Conservation (phyloP, 2,888 invertebrate species). For the Cephus runcator region DNA sequence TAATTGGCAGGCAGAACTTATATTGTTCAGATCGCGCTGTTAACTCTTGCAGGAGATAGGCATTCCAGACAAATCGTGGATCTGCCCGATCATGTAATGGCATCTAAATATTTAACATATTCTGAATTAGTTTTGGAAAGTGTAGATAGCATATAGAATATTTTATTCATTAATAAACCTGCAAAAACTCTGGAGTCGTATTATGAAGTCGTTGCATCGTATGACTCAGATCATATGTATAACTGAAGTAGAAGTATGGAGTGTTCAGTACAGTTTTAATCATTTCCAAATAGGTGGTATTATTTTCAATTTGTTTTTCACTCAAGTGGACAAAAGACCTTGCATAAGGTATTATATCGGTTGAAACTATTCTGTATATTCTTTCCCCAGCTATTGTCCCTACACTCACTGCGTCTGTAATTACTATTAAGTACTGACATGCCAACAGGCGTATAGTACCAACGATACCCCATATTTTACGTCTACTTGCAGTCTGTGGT, state of each 20-base stretch:
- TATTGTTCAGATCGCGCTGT: slow-evolving; percentile 78
- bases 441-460: slow-evolving; percentile 87
- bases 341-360: slow-evolving; percentile 88
- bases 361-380: slow-evolving; percentile 81
- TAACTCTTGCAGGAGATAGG: slow-evolving; percentile 80
- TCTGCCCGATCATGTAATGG: slow-evolving; percentile 85
- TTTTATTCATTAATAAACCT: slow-evolving; percentile 62
- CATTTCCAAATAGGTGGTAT: slow-evolving; percentile 87
- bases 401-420: slow-evolving; percentile 83
- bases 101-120: slow-evolving; percentile 67
- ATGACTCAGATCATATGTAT: slow-evolving; percentile 93
- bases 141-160: background rate
- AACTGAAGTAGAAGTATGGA: slow-evolving; percentile 93
- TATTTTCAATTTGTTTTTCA: slow-evolving; percentile 84
- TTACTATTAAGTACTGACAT: slow-evolving; percentile 88
- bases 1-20: slow-evolving; percentile 86
- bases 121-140: slow-evolving; percentile 9
- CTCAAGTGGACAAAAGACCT: slow-evolving; percentile 87
- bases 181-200: slow-evolving; percentile 84
- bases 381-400: slow-evolving; percentile 85
- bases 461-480: slow-evolving; percentile 87
- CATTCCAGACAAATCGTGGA: slow-evolving; percentile 94
- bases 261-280: slow-evolving; percentile 83
- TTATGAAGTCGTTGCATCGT: slow-evolving; percentile 88
- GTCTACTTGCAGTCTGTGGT: slow-evolving; percentile 71